A percentile compares a stretch with the other conserved stretches of the same genome.
phyloP scores from a whole-genome alignment of 2,113 vertebrate genomes.

The Octodon degus region DNA sequence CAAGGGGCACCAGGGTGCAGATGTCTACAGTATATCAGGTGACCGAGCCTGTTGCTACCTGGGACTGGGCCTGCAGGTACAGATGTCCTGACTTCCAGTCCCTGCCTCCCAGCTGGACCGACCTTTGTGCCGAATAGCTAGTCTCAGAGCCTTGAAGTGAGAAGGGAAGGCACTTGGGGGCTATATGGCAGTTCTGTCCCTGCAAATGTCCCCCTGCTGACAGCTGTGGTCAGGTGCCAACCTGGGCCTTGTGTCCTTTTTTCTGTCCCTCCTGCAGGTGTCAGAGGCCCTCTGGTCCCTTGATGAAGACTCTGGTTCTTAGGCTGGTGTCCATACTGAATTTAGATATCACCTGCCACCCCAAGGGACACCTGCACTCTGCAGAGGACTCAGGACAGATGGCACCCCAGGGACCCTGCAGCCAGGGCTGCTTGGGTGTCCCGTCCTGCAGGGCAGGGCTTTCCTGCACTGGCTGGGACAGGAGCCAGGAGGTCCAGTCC shows the following conservation, averaged over 20 bases:
- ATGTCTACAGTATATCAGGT: rapidly evolving
- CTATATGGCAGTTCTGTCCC: neutral
- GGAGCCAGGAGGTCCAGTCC: too few species aligned
- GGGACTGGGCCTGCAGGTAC: too few species aligned
- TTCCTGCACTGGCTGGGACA: rapidly evolving
- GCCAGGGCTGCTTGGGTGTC: neutral
- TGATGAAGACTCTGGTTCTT: neutral
- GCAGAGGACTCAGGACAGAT: neutral
- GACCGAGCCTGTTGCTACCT: rapidly evolving
- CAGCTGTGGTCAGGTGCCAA: too few species aligned
- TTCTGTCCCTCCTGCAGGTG: neutral
- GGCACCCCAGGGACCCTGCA: neutral
- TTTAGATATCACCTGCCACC: neutral
- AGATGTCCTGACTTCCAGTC: rapidly evolving
- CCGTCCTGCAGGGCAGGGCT: neutral
- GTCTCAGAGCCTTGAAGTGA: rapidly evolving
- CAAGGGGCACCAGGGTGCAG: rapidly evolving
- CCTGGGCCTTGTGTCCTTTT: neutral
- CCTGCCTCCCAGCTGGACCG: neutral
- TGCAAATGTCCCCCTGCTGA: neutral
- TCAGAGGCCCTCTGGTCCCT: neutral
- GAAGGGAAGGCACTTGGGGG: too few species aligned
- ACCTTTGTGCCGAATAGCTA: neutral
- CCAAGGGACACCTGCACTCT: neutral
- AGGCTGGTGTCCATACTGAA: neutral